Conservation (phyloP, 2,797 vertebrate species). For the Epinephelus malabaricus region DNA sequence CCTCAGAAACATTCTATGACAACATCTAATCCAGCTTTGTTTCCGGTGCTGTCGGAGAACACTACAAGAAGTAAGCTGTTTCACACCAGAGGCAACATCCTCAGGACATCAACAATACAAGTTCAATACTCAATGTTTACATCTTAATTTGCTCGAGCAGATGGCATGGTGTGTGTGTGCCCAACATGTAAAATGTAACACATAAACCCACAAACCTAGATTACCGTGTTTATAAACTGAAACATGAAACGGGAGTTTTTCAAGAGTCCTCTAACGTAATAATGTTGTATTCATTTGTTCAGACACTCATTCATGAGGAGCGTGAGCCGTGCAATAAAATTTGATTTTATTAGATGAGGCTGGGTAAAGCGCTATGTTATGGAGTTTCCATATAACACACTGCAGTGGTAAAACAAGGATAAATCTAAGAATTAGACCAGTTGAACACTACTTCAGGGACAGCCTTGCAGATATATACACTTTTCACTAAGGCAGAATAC, state of each 20-base stretch:
- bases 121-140: background rate
- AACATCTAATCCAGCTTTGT: slow-evolving; percentile 61
- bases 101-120: slow-evolving; percentile 29
- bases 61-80: slow-evolving; percentile 30
- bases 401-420: background rate
- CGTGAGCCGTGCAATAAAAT: background rate
- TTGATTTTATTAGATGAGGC: background rate
- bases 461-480: background rate
- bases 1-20: slow-evolving; percentile 53
- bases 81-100: slow-evolving; percentile 46
- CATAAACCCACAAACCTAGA: background rate
- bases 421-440: background rate
- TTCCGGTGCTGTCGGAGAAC: slow-evolving; percentile 16
- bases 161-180: background rate
- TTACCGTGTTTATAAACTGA: too few relatives aligned
- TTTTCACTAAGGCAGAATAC: background rate
- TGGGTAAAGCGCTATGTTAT: background rate
- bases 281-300: background rate
- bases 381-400: background rate
- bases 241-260: background rate
- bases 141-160: background rate
- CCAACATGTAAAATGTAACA: background rate
- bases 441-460: background rate
- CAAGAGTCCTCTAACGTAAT: background rate
- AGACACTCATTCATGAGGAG: background rate